Evolutionary conservation across 2,797 vertebrate genomes (phyloP), one percentile per base, ranked within the genome.

Genomic region (Carduelis carduelis): DNA sequence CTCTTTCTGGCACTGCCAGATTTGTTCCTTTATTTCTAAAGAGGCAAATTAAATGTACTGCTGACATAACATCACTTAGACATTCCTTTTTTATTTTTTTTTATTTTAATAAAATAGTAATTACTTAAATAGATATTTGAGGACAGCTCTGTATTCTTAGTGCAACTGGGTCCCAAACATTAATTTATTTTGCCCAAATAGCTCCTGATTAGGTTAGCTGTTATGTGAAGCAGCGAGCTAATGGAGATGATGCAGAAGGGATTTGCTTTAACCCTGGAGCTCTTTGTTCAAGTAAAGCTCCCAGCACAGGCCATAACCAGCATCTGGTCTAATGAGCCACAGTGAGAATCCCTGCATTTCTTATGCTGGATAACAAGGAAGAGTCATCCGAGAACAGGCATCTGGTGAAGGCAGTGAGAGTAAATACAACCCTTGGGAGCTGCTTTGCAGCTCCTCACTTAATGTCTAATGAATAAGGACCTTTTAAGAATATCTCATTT

Each of bases 321-420:
- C 89, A 93, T 89, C 95, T 95, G 96, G 8, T 71, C 90, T 97
- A 95, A 97, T 70, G 92, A 95, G 93, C 66, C 87, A 66, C 96
- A 79, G 87, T 5, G 76, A 89, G 94, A 92, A 82, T 88, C 92
- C 83, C 75, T 74, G 68, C 55, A 70, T 59, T 83, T 61, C 93
- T 76, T 89, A 64, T 12, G 2, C 53, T 37, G 74, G 74, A 32
- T 95, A 96, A 96, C 82, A 65, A 96, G 95, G 82, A 66, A 46
- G 63, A 84, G 81, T 70, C 50, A 39, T 49, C 68, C 57, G 32
- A 9, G 83, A 77, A 74, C 0, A 75, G 90, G 46, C 28, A 92
- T 24, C 46, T 82, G 56, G 32, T 53, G 64, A 82, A 69, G 69
- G 26, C 37, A 57, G 2, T 2, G 26, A 46, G 47, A n/a, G 44